phyloP scores from a whole-genome alignment of 2,888 invertebrate genomes.

The Altica lythri region DNA sequence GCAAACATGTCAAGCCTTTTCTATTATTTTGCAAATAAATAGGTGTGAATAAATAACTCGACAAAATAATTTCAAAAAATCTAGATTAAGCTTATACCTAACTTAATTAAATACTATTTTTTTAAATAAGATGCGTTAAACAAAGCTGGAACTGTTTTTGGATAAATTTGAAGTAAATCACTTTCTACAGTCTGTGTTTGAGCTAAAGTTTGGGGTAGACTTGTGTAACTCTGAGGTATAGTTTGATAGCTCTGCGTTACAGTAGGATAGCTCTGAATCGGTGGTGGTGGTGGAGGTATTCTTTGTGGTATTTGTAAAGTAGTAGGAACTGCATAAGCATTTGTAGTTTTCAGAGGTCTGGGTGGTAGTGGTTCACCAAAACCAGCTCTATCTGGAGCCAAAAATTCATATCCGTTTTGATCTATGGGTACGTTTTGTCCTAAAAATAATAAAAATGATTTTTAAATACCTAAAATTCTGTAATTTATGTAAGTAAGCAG shows the following conservation, averaged over 20 bases:
- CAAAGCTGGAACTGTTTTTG: constrained; percentile 6
- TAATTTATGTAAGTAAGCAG: too few relatives aligned
- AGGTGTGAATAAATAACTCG: too few relatives aligned
- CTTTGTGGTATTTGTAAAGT: constrained; percentile 36
- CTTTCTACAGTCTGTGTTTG: constrained; percentile 6
- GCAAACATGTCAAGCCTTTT: too few relatives aligned
- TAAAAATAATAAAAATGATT: constrained; percentile 7
- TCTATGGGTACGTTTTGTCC: constrained; percentile 24
- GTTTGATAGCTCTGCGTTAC: background rate
- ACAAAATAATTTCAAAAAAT: too few relatives aligned
- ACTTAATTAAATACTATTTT: too few relatives aligned
- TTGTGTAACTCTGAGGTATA: background rate
- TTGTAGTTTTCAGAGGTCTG: constrained; percentile 43
- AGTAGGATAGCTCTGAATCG: background rate
- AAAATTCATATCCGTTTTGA: constrained; percentile 45
- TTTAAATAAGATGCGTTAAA: constrained; percentile 12
- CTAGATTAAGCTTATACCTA: too few relatives aligned
- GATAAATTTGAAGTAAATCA: constrained; percentile 9
- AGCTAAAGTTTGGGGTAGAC: background rate
- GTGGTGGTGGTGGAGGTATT: constrained; percentile 4
- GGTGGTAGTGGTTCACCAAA: constrained; percentile 43
- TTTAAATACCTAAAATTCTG: too few relatives aligned
- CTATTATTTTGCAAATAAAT: too few relatives aligned
- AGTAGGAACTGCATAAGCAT: constrained; percentile 45
- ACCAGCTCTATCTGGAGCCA: constrained; percentile 41